These are phyloP conservation scores for Enteromius unitaeniatus DNA, from an alignment of 2,797 vertebrate genomes.

Conservation along the genomic window DNA sequence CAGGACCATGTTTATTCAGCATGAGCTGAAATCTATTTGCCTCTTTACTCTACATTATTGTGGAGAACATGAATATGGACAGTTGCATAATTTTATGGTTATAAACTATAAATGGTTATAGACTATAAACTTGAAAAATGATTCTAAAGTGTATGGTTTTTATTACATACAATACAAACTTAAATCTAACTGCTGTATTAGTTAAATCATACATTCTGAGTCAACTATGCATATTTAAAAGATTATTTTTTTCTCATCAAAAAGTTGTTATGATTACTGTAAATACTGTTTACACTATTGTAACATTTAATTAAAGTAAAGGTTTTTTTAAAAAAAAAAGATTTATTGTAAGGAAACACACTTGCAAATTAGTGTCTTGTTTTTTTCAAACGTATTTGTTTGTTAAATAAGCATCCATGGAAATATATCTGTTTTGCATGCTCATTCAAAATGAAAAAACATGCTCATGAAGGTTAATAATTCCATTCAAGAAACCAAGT, in stretches of 20 bases:
- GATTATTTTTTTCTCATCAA: not conserved
- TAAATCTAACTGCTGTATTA: not conserved
- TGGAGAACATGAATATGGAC: not conserved
- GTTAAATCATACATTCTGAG: not conserved
- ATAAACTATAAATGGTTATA: too few relatives aligned
- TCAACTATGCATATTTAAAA: not conserved
- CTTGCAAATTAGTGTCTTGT: conserved; percentile 55
- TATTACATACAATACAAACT: not conserved
- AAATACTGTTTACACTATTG: not conserved
- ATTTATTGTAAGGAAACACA: not conserved
- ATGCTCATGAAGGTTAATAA: conserved; percentile 17
- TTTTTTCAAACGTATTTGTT: conserved; percentile 57
- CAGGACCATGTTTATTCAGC: not conserved
- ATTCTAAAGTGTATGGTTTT: not conserved
- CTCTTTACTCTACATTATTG: conserved; percentile 17
- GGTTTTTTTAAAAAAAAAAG: not conserved
- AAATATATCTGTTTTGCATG: conserved; percentile 52
- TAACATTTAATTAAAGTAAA: not conserved
- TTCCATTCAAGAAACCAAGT: not conserved
- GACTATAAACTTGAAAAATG: not conserved
- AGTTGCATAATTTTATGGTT: not conserved
- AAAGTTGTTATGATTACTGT: not conserved
- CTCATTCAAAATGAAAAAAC: conserved; percentile 78
- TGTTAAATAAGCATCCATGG: conserved; percentile 52
- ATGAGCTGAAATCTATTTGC: not conserved